Evolutionary conservation across 2,888 invertebrate species (phyloP), one percentile per base, ranked within the genome.

Genomic region (Acrocera orbiculus): DNA sequence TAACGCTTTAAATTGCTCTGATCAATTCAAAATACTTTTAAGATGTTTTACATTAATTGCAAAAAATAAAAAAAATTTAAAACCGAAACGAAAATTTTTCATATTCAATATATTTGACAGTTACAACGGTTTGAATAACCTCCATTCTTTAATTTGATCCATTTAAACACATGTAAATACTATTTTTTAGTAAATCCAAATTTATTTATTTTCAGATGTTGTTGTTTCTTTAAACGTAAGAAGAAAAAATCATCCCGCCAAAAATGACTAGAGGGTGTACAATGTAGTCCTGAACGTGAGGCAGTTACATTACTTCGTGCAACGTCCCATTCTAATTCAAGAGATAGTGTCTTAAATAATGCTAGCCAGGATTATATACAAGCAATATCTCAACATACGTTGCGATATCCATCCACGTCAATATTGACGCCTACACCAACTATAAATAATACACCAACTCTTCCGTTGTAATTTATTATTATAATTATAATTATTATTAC

Each of bases 171-270:
- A n/a, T n/a, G n/a, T n/a, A n/a, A n/a, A n/a, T n/a, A n/a, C n/a
- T n/a, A n/a, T n/a, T n/a, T n/a, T n/a, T n/a, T n/a, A n/a, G n/a
- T n/a, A n/a, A n/a, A n/a, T n/a, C n/a, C n/a, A n/a, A n/a, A n/a
- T n/a, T n/a, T n/a, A n/a, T n/a, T n/a, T n/a, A n/a, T n/a, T 57
- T 57, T 42, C 52, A 92, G 92, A 70, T 93, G 93, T 73, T 95
- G 95, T 69, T 95, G 92, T 69, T 95, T 93, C 76, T 89, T 90
- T 75, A 89, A 90, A 67, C 80, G 90, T 64, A 92, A 90, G 83
- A 92, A 92, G 85, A 93, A 93, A 80, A 90, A 92, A 77, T 80
- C 80, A 60, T 75, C 77, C 46, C 76, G 82, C 58, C 78, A 79
- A 66, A 83, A 83, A 76, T 83, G 82, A 83, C 82, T 80, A 76